Evolutionary conservation across 2,113 vertebrate species (phyloP), one percentile per base, ranked within the genome.

Genomic region (Grallaria varia): DNA sequence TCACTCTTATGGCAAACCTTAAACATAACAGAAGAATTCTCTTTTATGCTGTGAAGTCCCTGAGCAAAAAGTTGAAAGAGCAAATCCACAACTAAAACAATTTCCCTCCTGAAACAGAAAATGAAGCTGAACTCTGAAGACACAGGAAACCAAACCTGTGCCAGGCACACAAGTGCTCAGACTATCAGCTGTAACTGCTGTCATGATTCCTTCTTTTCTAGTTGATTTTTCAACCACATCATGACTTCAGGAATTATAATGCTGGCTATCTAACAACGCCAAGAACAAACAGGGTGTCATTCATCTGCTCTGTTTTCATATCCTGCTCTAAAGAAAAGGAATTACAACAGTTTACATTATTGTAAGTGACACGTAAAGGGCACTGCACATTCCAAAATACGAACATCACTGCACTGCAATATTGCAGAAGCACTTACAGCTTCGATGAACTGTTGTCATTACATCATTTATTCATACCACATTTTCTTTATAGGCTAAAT

Each of bases 1-100:
- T 87, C 30, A 69, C 83, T 84, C 37, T 63, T 45, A 83, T 1
- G 23, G 62, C 27, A 93, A 87, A 50, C 52, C 49, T 72, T 37
- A 82, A 77, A 68, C 59, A 63, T 20, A 40, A 40, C 11, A 66
- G 66, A 85, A 47, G 10, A 72, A 80, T 85, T 82, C 23, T 31
- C 14, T 73, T 69, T 69, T 52, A 47, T 47, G 44, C 44, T 62
- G 39, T 40, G 39, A 90, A 28, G 13, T 75, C 35, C 33, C 50
- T 78, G 30, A 84, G 49, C 35, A 79, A 92, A 83, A 87, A 68
- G 20, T 47, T 91, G 64, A 84, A 90, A 75, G 28, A 73, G 2
- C 5, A 88, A 84, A 86, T 56, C 31, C 9, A 15, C 60, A 75
- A 71, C 14, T 75, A 39, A 74, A 86, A 84, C 50, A 0, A 89